Base-by-base conservation (phyloP, 2,888 invertebrate species). In the Orchestes rusci region DNA sequence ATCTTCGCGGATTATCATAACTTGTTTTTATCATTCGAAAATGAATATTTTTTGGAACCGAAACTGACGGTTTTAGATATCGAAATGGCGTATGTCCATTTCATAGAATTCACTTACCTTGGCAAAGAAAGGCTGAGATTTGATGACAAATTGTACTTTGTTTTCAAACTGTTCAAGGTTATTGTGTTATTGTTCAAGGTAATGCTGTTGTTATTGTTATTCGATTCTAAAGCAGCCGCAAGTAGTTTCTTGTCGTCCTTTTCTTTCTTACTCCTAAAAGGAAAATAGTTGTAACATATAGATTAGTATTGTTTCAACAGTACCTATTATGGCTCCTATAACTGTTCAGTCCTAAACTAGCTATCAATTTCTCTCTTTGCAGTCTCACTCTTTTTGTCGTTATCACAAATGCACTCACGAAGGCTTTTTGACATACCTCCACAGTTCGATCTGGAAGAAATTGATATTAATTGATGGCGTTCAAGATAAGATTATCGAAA, bases 361-460 rank as follows among this genome's bases (percentile, higher is more conserved):
- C 65, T 46, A 73, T 72, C 18, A 73, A 64, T 57, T 71, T 71
- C 53, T 73, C 73, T 31, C 73, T 60, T 54, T 72, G 72, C 27
- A 72, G 58, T 39, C 73, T 60, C 12, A 74, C 72, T 43, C 73
- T 59, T 58, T 74, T 74, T 45, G 74, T 74, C 31, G 73, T 73
- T 54, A 74, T 72, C 31, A 72, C 71, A 58, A 72, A 74, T 20
- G 73, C 69, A 59, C 72, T 72, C 55, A 73, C 73, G 57, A 74
- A 74, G 27, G 74, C 74, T 56, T 73, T 73, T 55, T 74, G 72
- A 56, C 74, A 74, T 23, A 74, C 72, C 55, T 73, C 73, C 12
- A 70, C 66, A 8, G 48, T n/a, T 39, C 48, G 23, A 17, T 27
- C 49, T 49, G 27, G 32, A 45, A 39, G 20, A 35, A 13, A 17